Evolutionary conservation across 2,113 vertebrate genomes (phyloP).

Genomic region (Chaetura pelagica): DNA sequence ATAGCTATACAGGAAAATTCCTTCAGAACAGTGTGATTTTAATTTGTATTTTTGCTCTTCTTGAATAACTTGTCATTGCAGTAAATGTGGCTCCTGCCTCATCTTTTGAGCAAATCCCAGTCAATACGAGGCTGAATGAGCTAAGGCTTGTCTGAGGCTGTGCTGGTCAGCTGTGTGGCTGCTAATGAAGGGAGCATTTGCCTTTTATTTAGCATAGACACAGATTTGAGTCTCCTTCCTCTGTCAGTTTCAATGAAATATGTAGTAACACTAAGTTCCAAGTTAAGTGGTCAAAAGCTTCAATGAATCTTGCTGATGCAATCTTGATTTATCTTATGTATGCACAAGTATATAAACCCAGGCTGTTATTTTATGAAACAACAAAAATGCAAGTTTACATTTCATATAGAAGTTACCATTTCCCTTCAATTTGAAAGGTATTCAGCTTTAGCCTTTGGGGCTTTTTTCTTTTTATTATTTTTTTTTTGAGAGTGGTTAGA

Average conservation of each 20-base stretch:
- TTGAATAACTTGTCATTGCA: not conserved
- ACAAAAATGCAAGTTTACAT: not conserved
- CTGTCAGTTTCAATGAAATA: not conserved
- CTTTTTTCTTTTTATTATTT: not conserved
- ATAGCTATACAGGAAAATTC: not conserved
- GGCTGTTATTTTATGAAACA: not conserved
- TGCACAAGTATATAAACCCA: not conserved
- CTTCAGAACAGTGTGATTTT: not conserved
- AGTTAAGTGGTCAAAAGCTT: not conserved
- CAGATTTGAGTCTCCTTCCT: not conserved
- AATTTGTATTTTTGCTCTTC: not conserved
- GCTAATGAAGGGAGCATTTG: not conserved
- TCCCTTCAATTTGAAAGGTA: not conserved
- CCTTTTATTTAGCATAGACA: not conserved
- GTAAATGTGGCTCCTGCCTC: not conserved
- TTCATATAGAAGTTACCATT: not conserved
- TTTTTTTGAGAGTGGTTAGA: not conserved
- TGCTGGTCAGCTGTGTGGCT: not conserved
- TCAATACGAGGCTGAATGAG: not conserved
- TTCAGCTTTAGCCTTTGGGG: not conserved
- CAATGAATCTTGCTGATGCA: not conserved
- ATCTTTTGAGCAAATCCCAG: not conserved
- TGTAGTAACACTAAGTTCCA: not conserved
- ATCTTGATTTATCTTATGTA: not conserved
- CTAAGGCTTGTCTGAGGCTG: not conserved